Evolutionary conservation across 1,140 invertebrate species (phyloP).

Genomic region (Trichonephila clavipes): DNA sequence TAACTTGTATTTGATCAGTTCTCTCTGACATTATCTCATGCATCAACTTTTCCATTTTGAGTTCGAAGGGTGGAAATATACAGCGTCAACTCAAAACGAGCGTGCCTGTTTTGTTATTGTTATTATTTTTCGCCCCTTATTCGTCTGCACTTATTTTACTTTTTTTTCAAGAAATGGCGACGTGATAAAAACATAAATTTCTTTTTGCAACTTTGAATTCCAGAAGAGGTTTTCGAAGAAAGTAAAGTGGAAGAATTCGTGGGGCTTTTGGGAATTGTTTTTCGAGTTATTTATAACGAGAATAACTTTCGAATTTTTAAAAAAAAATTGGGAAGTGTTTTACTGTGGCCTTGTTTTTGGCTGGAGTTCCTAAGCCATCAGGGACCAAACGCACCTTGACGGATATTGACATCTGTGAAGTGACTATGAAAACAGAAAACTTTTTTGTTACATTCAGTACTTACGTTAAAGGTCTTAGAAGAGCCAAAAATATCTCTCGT

Average conservation of each 20-base stretch:
- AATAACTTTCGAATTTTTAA: not conserved
- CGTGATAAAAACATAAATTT: slow-evolving; percentile 12
- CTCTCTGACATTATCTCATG: slow-evolving; percentile 25
- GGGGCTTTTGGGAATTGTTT: not conserved
- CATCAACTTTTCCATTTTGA: slow-evolving; percentile 9
- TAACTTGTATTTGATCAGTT: slow-evolving; percentile 30
- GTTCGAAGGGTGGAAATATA: not conserved
- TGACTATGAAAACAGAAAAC: not conserved
- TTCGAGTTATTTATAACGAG: slow-evolving; percentile 2
- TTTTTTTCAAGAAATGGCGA: not conserved
- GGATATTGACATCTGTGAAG: not conserved
- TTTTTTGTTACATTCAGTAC: no score
- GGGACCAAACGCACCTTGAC: not conserved
- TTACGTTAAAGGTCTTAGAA: no score
- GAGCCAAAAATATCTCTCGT: no score
- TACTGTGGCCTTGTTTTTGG: not conserved
- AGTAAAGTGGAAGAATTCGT: not conserved
- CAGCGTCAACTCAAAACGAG: slow-evolving; percentile 2
- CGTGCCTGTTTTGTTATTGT: not conserved
- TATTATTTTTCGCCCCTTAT: not conserved
- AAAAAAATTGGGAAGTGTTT: not conserved
- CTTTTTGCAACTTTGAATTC: slow-evolving; percentile 10
- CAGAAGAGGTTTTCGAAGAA: not conserved
- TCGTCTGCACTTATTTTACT: not conserved
- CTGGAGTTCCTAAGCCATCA: not conserved